Conservation (phyloP, 2,888 invertebrate genomes). For the Lapara coniferarum region DNA sequence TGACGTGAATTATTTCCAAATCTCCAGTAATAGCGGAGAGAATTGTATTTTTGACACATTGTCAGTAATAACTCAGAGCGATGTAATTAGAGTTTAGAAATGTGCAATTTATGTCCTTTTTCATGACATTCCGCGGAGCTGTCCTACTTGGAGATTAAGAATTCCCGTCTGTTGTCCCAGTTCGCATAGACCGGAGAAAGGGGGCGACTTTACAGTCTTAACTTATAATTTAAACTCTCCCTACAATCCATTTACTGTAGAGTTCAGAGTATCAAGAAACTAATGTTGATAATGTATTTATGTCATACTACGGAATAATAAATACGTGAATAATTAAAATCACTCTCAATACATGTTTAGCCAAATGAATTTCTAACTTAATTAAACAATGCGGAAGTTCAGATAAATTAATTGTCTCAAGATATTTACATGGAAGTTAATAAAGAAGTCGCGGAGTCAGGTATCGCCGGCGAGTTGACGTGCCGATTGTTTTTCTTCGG, state of each 20-base stretch:
- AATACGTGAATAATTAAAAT: background rate
- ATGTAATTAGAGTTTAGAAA: conserved; percentile 4
- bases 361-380: conserved; percentile 3
- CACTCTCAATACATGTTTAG: background rate
- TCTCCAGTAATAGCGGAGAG: background rate
- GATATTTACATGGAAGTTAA: conserved; percentile 20
- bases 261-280: no score
- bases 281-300: no score
- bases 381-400: conserved; percentile 9
- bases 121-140: background rate
- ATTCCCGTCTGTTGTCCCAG: background rate
- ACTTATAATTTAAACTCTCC: background rate
- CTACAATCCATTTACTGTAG: no score
- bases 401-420: background rate
- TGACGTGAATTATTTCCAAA: background rate
- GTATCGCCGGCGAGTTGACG: background rate
- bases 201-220: background rate
- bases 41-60: background rate
- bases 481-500: conserved; percentile 47
- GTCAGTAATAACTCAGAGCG: background rate
- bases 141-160: background rate
- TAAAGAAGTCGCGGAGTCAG: background rate
- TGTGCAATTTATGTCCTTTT: background rate
- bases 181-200: background rate
- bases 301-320: no score